phyloP scores from a whole-genome alignment of 1,140 invertebrate genomes.

The Sinonovacula constricta region DNA sequence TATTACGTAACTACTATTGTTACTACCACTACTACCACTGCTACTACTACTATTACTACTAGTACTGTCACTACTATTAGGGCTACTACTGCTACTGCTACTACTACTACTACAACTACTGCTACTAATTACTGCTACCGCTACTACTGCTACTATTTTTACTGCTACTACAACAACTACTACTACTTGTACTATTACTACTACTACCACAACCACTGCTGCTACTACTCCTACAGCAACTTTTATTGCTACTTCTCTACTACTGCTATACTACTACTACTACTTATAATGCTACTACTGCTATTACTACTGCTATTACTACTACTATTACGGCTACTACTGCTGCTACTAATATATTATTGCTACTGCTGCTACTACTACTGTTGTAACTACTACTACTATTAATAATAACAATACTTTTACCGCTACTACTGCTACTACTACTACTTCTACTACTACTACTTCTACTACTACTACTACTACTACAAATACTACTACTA shows the following conservation, averaged over 20 bases:
- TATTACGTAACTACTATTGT: too few relatives aligned
- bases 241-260: conserved; percentile 1
- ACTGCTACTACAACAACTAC: too few relatives aligned
- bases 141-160: conserved; percentile 3
- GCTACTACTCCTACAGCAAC: too few relatives aligned
- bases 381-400: conserved; percentile 2
- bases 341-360: conserved; percentile 11
- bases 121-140: background rate
- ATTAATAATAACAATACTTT: background rate
- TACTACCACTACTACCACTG: conserved; percentile 1
- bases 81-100: too few relatives aligned
- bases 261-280: conserved; percentile 18
- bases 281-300: conserved; percentile 1
- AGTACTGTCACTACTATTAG: too few relatives aligned
- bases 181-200: background rate
- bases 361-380: conserved; percentile 18
- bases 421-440: conserved; percentile 14
- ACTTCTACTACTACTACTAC: too few relatives aligned
- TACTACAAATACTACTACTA: too few relatives aligned
- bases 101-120: conserved; percentile 10
- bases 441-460: too few relatives aligned
- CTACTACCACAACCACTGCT: too few relatives aligned
- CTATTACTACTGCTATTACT: conserved; percentile 1
- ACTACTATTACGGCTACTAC: too few relatives aligned
- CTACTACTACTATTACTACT: too few relatives aligned